A percentile compares a stretch with the other conserved stretches of the same genome.
These are phyloP conservation scores for Drosophila kambysellisi DNA, from an alignment of 2,888 invertebrate genomes.

Conservation along the genomic window DNA sequence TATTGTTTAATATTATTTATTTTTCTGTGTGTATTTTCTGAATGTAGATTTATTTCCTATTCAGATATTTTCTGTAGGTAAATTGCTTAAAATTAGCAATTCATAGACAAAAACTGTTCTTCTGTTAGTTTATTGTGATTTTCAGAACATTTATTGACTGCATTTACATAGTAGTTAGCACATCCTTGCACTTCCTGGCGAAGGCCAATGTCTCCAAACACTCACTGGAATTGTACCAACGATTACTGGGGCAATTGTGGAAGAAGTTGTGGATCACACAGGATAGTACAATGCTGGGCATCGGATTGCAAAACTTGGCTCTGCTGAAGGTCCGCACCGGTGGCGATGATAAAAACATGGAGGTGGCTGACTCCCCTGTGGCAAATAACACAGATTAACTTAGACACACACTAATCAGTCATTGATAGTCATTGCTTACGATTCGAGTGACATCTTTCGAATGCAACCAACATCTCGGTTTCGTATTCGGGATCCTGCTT, in stretches of 20 bases:
- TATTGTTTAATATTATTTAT: background rate
- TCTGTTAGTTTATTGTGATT: background rate
- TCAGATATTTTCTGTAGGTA: background rate
- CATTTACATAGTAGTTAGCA: constrained; percentile 69
- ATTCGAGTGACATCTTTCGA: constrained; percentile 61
- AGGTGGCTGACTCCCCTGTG: constrained; percentile 58
- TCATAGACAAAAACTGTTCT: background rate
- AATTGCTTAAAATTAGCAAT: background rate
- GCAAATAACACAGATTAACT: background rate
- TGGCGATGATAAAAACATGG: constrained; percentile 45
- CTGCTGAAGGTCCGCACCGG: constrained; percentile 48
- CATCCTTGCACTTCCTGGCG: constrained; percentile 73
- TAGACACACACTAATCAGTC: background rate
- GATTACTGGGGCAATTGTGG: constrained; percentile 70
- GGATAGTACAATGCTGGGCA: constrained; percentile 69
- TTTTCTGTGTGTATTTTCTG: background rate
- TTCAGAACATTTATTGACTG: background rate
- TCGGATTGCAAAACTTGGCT: constrained; percentile 54
- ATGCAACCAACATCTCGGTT: constrained; percentile 70
- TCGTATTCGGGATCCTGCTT: constrained; percentile 71
- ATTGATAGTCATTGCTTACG: constrained; percentile 29
- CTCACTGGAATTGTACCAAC: constrained; percentile 71
- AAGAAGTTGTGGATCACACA: constrained; percentile 73
- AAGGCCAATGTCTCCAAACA: constrained; percentile 68
- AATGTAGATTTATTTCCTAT: background rate